phyloP scores from a whole-genome alignment of 1,140 invertebrate genomes.

The Lethocerus indicus region DNA sequence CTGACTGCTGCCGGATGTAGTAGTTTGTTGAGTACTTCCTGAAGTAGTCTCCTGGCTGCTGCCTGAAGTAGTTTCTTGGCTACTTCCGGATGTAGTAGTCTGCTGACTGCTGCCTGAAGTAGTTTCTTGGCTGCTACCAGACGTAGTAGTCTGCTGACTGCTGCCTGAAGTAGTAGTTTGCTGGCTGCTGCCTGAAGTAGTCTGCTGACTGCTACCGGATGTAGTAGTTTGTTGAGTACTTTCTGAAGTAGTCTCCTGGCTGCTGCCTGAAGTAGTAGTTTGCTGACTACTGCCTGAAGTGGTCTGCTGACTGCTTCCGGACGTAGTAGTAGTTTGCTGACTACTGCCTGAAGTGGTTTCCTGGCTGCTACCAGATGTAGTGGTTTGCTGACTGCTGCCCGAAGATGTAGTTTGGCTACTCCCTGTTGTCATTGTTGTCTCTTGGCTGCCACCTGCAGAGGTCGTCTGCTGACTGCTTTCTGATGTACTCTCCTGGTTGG shows the following conservation, averaged over 20 bases:
- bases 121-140: constrained; percentile 6
- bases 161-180: constrained; percentile 10
- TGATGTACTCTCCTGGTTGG: constrained; percentile 10
- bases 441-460: constrained; percentile 3
- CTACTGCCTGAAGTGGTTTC: constrained; percentile 9
- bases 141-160: constrained; percentile 10
- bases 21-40: constrained; percentile 14
- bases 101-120: constrained; percentile 10
- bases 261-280: constrained; percentile 12
- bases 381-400: constrained; percentile 6
- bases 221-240: constrained; percentile 9
- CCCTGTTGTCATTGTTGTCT: constrained; percentile 9
- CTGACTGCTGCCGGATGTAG: constrained; percentile 8
- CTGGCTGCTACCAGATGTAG: constrained; percentile 7
- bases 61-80: constrained; percentile 11
- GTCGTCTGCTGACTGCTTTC: constrained; percentile 6
- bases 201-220: constrained; percentile 13
- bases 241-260: constrained; percentile 6
- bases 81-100: constrained; percentile 10
- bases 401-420: constrained; percentile 5
- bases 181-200: constrained; percentile 12
- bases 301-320: constrained; percentile 13
- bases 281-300: constrained; percentile 14
- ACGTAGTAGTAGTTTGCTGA: constrained; percentile 12
- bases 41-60: constrained; percentile 12